phyloP scores from a whole-genome alignment of 2,888 invertebrate genomes.

The Mesorhabditis sp. region DNA sequence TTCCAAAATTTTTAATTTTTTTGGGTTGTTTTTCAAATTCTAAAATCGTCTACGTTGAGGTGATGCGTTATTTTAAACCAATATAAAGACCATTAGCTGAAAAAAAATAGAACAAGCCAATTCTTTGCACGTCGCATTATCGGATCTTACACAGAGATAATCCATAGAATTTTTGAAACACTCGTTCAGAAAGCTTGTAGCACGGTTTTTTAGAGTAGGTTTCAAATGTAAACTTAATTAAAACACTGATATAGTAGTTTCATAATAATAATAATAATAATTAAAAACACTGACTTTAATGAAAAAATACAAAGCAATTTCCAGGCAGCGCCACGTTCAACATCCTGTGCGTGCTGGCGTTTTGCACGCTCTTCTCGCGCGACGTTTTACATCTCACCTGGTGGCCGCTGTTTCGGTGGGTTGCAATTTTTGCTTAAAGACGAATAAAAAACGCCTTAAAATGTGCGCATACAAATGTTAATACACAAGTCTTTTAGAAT shows the following conservation, averaged over 20 bases:
- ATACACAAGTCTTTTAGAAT: too few relatives aligned
- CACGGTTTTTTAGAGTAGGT: background rate
- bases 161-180: too few relatives aligned
- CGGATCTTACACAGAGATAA: too few relatives aligned
- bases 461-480: too few relatives aligned
- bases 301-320: slow-evolving; percentile 6
- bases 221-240: background rate
- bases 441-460: background rate
- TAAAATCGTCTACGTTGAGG: too few relatives aligned
- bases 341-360: slow-evolving; percentile 54
- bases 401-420: slow-evolving; percentile 49
- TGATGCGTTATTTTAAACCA: too few relatives aligned
- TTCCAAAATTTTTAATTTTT: too few relatives aligned
- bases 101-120: too few relatives aligned
- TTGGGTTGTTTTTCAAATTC: too few relatives aligned
- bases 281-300: background rate
- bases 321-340: slow-evolving; percentile 63
- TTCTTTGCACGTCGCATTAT: too few relatives aligned
- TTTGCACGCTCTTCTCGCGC: slow-evolving; percentile 51
- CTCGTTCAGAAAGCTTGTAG: too few relatives aligned
- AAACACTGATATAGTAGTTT: background rate
- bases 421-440: background rate
- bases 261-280: background rate
- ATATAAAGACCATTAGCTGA: too few relatives aligned
- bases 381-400: slow-evolving; percentile 47